Base-by-base conservation (phyloP, 2,888 invertebrate species). In the Lissocephala sabroskyi region DNA sequence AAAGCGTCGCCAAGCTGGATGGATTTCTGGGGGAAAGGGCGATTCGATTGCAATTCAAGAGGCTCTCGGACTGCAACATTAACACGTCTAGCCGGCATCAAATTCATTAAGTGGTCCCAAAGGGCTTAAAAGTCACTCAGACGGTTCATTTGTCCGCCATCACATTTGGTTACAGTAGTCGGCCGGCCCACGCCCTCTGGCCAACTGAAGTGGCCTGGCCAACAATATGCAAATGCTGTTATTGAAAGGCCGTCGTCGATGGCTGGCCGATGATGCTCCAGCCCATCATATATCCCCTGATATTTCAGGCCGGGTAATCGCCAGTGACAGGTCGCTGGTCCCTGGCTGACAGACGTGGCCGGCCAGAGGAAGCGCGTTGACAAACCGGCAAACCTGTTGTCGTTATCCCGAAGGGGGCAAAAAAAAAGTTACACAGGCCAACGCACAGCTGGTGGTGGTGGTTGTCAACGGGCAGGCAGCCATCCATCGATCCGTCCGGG, bases 181-280 rank as follows among this genome's bases (percentile, higher is more conserved):
- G 9, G 18, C 1, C 17, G 0, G 3, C 14, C 50, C 29, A 14
- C 26, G 19, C 23, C 17, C 30, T 2, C 23, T 5, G 23, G 33
- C 53, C 62, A n/a, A 6, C 39, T 45, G 45, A 41, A 50, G 55
- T 35, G 45, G 17, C 36, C 32, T 41, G 10, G 29, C 46, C 49
- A 51, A 41, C 62, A 62, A 57, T 70, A 74, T 68, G 74, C 74
- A 65, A 68, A 68, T 65, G 47, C 29, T 48, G 52, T 68, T 68
- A 67, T 68, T 70, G 66, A 70, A 70, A 62, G 49, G 50, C 14
- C 14, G 9, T 23, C 16, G 17, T 23, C n/a, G 13, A 16, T 16
- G 35, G 16, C 14, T 35, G 35, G 35, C 35, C 10, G 33, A 14
- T 4, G 14, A 29, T 28, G 41, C 28, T n/a, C 10, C 28, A 41